Base-by-base conservation (phyloP, 2,113 vertebrate species). In the Centropristis striata region DNA sequence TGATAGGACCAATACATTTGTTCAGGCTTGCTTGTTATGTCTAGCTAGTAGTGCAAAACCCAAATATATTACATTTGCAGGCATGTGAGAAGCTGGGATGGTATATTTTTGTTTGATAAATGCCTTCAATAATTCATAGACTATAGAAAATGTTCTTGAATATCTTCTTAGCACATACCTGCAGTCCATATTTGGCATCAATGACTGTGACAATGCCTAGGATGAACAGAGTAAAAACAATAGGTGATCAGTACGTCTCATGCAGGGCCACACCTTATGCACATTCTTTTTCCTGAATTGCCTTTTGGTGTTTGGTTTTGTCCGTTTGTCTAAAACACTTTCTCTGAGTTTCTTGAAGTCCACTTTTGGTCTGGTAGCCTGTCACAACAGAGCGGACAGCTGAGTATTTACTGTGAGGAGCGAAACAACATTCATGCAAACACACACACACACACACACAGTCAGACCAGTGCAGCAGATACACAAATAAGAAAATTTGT, bases 171-270 rank as follows among this genome's bases (percentile, higher is more conserved):
- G 11, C 32, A 85, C 88, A 93, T 95, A 99, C 98, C 94, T 97
- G 95, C 68, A 97, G 79, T 86, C 97, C 97, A 87, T 97, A 96
- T 82, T 98, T 99, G 77, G 98, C 97, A 76, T 99, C 98, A 55
- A 99, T 96, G 81, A 99, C 96, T 23, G 97, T 97, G 78, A 99
- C 80, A 58, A 99, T 97, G 81, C 98, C 98, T 99, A 25, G 2
- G 14, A 75, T 12, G 41, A 76, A 61, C 9, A 85, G 71, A 46
- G 36, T 8, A 51, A 72, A 59, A 16, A 68, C 63, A 39, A 66
- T 13, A 28, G 18, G 27, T 20, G 20, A 55, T 74, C 10, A 36
- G 44, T 44, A 23, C 16, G 4, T 68, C 1, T 46, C 47, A 71
- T 20, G 2, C 8, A n/a, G 13, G 0, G n/a, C 23, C 25, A 65